These are phyloP conservation scores for Teleogryllus oceanicus DNA, from an alignment of 2,888 invertebrate species.

Conservation along the genomic window DNA sequence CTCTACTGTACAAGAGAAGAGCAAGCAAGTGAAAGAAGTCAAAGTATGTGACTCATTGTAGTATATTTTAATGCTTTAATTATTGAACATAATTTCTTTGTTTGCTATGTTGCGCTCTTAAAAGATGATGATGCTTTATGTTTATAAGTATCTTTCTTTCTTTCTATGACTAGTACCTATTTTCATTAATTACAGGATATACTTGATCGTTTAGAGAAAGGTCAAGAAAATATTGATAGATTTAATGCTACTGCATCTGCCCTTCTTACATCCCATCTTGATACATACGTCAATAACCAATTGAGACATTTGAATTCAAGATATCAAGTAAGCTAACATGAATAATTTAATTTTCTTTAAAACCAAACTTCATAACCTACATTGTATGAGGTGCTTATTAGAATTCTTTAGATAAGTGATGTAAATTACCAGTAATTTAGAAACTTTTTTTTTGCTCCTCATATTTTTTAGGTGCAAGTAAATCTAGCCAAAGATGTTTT, in stretches of 20 bases:
- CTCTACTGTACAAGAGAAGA: conserved; percentile 76
- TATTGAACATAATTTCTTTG: background rate
- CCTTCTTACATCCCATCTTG: conserved; percentile 76
- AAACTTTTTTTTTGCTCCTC: too few species aligned
- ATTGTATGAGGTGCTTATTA: conserved; percentile 18
- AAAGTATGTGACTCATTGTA: conserved; percentile 38
- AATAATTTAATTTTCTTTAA: background rate
- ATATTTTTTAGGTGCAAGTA: conserved; percentile 59
- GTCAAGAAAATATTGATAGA: conserved; percentile 76
- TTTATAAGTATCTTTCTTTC: conserved; percentile 19
- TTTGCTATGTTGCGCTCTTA: background rate
- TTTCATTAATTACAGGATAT: conserved; percentile 56
- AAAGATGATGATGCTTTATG: background rate
- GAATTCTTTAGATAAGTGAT: background rate
- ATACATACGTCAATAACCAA: conserved; percentile 84
- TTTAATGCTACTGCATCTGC: conserved; percentile 76
- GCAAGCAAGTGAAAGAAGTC: conserved; percentile 78
- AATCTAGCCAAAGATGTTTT: conserved; percentile 86
- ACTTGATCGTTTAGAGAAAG: conserved; percentile 67
- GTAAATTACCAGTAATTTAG: too few species aligned
- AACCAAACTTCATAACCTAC: background rate
- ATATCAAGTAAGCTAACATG: conserved; percentile 58
- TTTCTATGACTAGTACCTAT: too few species aligned
- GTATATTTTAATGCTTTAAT: too few species aligned
- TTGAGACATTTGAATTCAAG: conserved; percentile 80